phyloP scores from a whole-genome alignment of 2,797 vertebrate species.

The Coranthus polyacanthus region DNA sequence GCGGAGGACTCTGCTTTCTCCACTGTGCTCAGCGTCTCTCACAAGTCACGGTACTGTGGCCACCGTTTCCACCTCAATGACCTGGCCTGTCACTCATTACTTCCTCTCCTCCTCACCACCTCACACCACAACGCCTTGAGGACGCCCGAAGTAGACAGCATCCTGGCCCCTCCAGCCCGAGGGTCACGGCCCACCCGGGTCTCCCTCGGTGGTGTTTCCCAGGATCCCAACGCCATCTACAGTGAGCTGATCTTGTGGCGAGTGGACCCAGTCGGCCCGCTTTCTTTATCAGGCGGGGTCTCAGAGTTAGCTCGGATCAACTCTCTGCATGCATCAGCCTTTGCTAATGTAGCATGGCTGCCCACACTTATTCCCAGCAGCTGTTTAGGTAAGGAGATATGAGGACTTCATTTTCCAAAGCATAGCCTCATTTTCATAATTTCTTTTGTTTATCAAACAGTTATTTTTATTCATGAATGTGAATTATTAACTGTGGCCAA shows the following conservation, averaged over 20 bases:
- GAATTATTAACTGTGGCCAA: slow-evolving; percentile 13
- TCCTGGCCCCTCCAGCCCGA: slow-evolving; percentile 58
- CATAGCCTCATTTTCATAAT: slow-evolving; percentile 26
- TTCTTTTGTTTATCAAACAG: neutral
- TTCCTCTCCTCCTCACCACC: slow-evolving; percentile 96
- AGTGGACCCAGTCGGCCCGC: slow-evolving; percentile 96
- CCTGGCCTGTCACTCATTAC: slow-evolving; percentile 96
- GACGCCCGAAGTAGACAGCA: slow-evolving; percentile 85
- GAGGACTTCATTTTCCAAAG: slow-evolving; percentile 2
- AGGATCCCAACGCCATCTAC: slow-evolving; percentile 93
- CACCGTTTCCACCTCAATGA: slow-evolving; percentile 99
- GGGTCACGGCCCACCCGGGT: slow-evolving; percentile 74
- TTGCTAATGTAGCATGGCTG: slow-evolving; percentile 98
- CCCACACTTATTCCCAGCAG: slow-evolving; percentile 96
- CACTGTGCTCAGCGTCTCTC: slow-evolving; percentile 96
- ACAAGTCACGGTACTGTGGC: slow-evolving; percentile 97
- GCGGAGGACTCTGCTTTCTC: slow-evolving; percentile 98
- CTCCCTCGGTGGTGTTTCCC: slow-evolving; percentile 80
- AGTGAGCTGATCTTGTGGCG: slow-evolving; percentile 99
- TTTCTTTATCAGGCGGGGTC: slow-evolving; percentile 96
- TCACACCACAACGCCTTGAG: slow-evolving; percentile 96
- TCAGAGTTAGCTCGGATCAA: slow-evolving; percentile 98
- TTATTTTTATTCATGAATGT: slow-evolving; percentile 17
- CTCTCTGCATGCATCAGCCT: slow-evolving; percentile 96
- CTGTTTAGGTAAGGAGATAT: slow-evolving; percentile 91